Conservation (phyloP, 1,140 invertebrate genomes). For the Drosophila orosa region DNA sequence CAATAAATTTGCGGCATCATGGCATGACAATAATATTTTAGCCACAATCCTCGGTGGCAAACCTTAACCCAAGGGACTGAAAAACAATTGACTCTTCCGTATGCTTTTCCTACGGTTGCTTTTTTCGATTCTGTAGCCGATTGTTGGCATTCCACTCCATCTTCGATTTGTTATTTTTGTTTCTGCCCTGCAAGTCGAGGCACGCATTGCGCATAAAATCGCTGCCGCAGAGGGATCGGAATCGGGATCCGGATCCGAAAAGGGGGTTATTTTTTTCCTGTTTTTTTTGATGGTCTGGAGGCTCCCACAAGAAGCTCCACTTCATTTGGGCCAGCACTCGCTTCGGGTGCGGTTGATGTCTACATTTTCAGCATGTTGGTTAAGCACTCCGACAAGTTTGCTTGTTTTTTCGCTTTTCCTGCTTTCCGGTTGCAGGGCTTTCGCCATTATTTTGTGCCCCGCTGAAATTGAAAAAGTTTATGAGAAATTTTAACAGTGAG, state of each 20-base stretch:
- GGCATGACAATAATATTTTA: constrained; percentile 46
- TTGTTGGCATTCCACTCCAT: constrained; percentile 53
- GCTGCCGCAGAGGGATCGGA: constrained; percentile 56
- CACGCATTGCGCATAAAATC: constrained; percentile 79
- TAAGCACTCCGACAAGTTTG: constrained; percentile 55
- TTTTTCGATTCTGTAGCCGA: constrained; percentile 33
- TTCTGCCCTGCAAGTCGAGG: constrained; percentile 60
- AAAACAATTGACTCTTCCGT: constrained; percentile 70
- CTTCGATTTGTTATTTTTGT: constrained; percentile 68
- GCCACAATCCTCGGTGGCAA: constrained; percentile 18
- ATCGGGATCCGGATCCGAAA: neutral
- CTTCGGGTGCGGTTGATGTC: constrained; percentile 54
- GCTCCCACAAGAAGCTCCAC: constrained; percentile 31
- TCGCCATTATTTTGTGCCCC: constrained; percentile 35
- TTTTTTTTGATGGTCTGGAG: constrained; percentile 1
- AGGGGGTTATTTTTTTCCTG: neutral
- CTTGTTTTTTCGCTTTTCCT: constrained; percentile 42
- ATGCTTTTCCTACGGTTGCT: constrained; percentile 5
- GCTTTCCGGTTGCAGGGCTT: constrained; percentile 29
- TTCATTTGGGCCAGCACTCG: constrained; percentile 41
- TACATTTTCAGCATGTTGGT: constrained; percentile 55
- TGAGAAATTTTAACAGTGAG: constrained; percentile 51
- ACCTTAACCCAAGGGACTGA: constrained; percentile 27
- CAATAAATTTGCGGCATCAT: constrained; percentile 31
- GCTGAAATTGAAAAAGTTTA: constrained; percentile 77